These are phyloP conservation scores for Dioctria rufipes DNA, from an alignment of 2,888 invertebrate genomes.

Conservation along the genomic window DNA sequence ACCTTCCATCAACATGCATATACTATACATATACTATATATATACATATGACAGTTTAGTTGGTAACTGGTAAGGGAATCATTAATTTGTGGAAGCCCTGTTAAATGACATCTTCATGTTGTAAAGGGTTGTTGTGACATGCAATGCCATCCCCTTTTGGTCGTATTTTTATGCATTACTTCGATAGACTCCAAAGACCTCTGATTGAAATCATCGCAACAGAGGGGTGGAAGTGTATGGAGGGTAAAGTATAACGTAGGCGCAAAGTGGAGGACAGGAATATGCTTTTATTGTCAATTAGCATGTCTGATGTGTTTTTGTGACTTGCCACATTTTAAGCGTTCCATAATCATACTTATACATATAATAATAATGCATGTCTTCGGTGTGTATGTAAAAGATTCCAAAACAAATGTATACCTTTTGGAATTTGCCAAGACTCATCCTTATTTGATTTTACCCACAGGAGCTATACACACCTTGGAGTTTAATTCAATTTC, in stretches of 20 bases:
- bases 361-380: neutral
- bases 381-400: neutral
- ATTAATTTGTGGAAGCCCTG: slow-evolving; percentile 43
- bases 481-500: slow-evolving; percentile 30
- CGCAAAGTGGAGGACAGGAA: slow-evolving; percentile 11
- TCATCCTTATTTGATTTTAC: neutral
- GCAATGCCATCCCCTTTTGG: slow-evolving; percentile 39
- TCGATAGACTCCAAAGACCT: neutral
- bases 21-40: too few relatives aligned
- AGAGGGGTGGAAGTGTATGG: neutral
- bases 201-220: slow-evolving; percentile 25
- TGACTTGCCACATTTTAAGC: slow-evolving; percentile 18
- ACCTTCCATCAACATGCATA: too few relatives aligned
- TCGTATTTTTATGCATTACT: slow-evolving; percentile 9
- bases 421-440: slow-evolving; percentile 18
- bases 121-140: slow-evolving; percentile 53
- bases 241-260: neutral
- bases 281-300: slow-evolving; percentile 51
- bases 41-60: neutral
- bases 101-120: slow-evolving; percentile 52
- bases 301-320: slow-evolving; percentile 41
- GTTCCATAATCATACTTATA: neutral
- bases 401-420: neutral
- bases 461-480: neutral
- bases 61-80: neutral